Evolutionary conservation across 2,888 invertebrate species (phyloP).

Genomic region (Limnephilus auricula): DNA sequence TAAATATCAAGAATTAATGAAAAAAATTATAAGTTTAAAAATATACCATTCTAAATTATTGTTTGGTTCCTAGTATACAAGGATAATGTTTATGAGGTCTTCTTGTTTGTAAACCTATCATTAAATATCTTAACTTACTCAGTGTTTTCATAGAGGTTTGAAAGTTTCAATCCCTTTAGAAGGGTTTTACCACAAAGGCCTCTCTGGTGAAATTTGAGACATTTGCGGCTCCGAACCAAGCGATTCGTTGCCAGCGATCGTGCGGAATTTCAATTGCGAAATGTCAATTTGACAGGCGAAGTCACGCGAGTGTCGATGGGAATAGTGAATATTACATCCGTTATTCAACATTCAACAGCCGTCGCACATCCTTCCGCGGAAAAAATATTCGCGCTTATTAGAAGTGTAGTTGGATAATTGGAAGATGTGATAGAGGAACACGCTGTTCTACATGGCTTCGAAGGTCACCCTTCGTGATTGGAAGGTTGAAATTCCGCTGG

Average conservation of each 20-base stretch:
- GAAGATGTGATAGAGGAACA: not conserved
- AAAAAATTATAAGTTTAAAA: not conserved
- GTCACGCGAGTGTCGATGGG: slow-evolving; percentile 43
- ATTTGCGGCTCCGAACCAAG: slow-evolving; percentile 16
- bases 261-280: slow-evolving; percentile 52
- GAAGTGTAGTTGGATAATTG: not conserved
- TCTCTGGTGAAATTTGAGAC: not conserved
- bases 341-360: slow-evolving; percentile 24
- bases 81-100: not conserved
- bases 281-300: slow-evolving; percentile 53
- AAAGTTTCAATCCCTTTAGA: not conserved
- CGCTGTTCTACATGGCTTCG: not conserved
- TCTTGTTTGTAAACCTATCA: not conserved
- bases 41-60: not conserved
- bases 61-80: not conserved
- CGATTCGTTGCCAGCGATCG: slow-evolving; percentile 38
- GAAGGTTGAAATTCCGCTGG: too few species aligned
- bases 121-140: not conserved
- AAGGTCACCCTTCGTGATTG: not conserved
- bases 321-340: slow-evolving; percentile 40
- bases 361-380: not conserved
- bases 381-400: not conserved
- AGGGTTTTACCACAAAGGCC: not conserved
- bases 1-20: too few species aligned
- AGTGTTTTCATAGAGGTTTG: too few species aligned